Base-by-base conservation (phyloP, 2,888 invertebrate species). In the Cataglyphis albicans region DNA sequence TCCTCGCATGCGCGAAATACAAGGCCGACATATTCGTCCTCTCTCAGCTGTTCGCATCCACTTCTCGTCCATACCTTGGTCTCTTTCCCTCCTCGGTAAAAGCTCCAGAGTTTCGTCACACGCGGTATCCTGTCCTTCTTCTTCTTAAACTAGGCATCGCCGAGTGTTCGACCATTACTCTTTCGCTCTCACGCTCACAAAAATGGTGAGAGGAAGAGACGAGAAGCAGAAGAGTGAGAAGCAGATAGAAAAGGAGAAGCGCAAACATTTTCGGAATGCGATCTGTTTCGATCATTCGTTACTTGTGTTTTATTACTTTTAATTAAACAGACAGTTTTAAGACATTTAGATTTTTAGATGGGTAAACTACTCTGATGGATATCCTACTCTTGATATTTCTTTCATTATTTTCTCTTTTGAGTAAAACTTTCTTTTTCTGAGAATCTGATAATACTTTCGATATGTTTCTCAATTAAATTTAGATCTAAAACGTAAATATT, bases 51-150 rank as follows among this genome's bases (percentile, higher is more conserved):
- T 78, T 82, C 61, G n/a, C 63, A 61, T 38, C n/a, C 35, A n/a
- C 12, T 32, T 25, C 32, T 65, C 35, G 4, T 3, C 21, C 18
- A 6, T 32, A 10, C 32, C 32, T n/a, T 10, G 10, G 12, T 29
- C 12, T 29, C 59, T 72, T 84, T 41, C 72, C 61, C 57, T 35
- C 59, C n/a, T 21, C 65, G 29, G 15, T 21, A 18, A 81, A 41
- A 41, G 29, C 38, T 63, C 63, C 32, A 48, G 52, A 82, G 64
- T 84, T 82, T 82, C 72, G 86, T 85, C 78, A 84, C 80, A 78
- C 75, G 65, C 32, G 44, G 21, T 59, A 70, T 70, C 70, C n/a
- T 59, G 70, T 70, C 59, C 52, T 65, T 64, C 18, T 84, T 65
- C 29, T 83, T 48, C 70, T 52, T 64, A 64, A 59, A 59, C 21